phyloP scores from a whole-genome alignment of 2,888 invertebrate species.

The Danaus chrysippus region DNA sequence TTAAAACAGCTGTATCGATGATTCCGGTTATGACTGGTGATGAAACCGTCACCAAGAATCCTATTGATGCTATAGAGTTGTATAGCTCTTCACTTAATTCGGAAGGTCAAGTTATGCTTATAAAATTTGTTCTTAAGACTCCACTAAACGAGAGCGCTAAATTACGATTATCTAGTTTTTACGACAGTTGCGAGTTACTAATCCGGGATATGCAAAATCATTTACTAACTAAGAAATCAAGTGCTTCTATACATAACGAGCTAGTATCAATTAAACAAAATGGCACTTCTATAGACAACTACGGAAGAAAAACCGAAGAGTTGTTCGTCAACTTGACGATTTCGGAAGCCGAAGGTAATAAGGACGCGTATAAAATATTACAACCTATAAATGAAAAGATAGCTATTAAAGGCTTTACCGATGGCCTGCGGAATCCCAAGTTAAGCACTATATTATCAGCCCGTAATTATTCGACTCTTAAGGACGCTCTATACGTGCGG shows the following conservation, averaged over 20 bases:
- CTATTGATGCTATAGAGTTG: slow-evolving; percentile 23
- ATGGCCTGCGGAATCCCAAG: slow-evolving; percentile 18
- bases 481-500: slow-evolving; percentile 25
- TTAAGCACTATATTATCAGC: slow-evolving; percentile 21
- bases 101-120: slow-evolving; percentile 13
- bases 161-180: slow-evolving; percentile 10
- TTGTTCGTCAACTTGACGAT: slow-evolving; percentile 26
- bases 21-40: slow-evolving; percentile 22
- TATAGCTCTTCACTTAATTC: slow-evolving; percentile 18
- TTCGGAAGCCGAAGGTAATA: slow-evolving; percentile 22
- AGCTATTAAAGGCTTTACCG: slow-evolving; percentile 21
- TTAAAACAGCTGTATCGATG: slow-evolving; percentile 25
- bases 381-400: no score
- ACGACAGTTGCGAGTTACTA: slow-evolving; percentile 3
- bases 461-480: slow-evolving; percentile 12
- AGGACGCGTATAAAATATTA: no score
- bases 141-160: slow-evolving; percentile 24
- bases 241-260: slow-evolving; percentile 12
- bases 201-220: slow-evolving; percentile 11
- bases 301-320: slow-evolving; percentile 21
- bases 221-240: slow-evolving; percentile 19
- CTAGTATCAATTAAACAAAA: slow-evolving; percentile 13
- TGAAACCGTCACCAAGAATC: slow-evolving; percentile 15
- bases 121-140: slow-evolving; percentile 29
- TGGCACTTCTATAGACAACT: slow-evolving; percentile 15